Base-by-base conservation (phyloP, 2,888 invertebrate genomes). In the Stictocephala bisonia region DNA sequence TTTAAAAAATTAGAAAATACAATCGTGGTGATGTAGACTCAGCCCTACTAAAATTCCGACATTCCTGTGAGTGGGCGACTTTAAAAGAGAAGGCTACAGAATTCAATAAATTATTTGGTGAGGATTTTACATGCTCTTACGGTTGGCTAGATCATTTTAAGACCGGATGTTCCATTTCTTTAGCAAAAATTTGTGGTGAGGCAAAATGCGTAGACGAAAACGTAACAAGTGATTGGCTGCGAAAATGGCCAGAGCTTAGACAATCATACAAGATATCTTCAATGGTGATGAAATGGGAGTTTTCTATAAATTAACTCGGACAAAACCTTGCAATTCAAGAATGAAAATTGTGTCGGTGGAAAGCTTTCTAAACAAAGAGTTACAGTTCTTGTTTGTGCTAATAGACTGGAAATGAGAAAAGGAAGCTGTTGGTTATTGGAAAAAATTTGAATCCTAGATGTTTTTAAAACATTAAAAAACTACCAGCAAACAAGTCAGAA, bases 381-480 rank as follows among this genome's bases (percentile, higher is more conserved):
- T 64, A 83, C 81, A 7, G 78, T 82, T 50, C 75, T 82, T 48
- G 78, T 82, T 48, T 79, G 79, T 74, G 78, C 79, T 4, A 82
- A 82, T 76, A 81, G 78, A 77, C 74, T 76, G 82, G 82, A 29
- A 76, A 78, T 75, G 80, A 81, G 77, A 82, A 82, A 81, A 75
- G 76, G 70, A 80, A 80, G 71, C 48, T 50, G 22, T 15, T 48
- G 13, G 48, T 48, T 3, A 67, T 48, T 26, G 67, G 24, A 11
- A 35, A 64, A 64, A 35, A 22, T 64, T n/a, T n/a, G n/a, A n/a
- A n/a, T n/a, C 31, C 60, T n/a, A 64, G 69, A 35, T 69, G 69
- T 51, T 69, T 69, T 22, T 51, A 69, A 35, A 64, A 66, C 24
- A 40, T 67, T 9, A 70, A 29, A 48, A 58, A 29, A 41, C 58